Evolutionary conservation across 1,140 invertebrate species (phyloP).

Genomic region (Rhagoletis pomonella): DNA sequence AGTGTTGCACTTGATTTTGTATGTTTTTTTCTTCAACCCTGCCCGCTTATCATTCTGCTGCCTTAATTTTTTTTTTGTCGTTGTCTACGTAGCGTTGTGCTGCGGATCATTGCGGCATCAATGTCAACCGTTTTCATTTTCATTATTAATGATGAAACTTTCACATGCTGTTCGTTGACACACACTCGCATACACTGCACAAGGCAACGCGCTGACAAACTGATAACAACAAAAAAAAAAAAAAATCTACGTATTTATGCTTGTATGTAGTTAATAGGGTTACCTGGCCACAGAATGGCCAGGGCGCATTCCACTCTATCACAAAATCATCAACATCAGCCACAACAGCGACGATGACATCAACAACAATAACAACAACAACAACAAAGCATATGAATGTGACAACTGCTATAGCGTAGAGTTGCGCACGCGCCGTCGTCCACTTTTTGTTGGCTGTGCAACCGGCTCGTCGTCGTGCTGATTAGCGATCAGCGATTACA

Average conservation of each 20-base stretch:
- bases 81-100: constrained; percentile 1
- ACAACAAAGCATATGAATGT: not conserved
- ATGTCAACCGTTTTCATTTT: constrained; percentile 58
- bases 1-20: constrained; percentile 3
- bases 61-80: not conserved
- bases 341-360: not conserved
- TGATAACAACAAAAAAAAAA: not conserved
- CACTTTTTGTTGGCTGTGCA: not conserved
- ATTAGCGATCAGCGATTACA: constrained; percentile 52
- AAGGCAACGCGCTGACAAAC: not conserved
- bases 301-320: constrained; percentile 38
- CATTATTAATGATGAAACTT: constrained; percentile 57
- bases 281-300: not conserved
- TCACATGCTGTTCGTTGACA: constrained; percentile 37
- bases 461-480: constrained; percentile 22
- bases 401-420: not conserved
- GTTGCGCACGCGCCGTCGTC: constrained; percentile 28
- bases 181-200: no score
- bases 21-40: not conserved
- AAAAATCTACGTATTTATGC: no score
- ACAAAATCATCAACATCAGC: constrained; percentile 26
- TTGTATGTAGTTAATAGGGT: no score
- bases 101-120: constrained; percentile 51
- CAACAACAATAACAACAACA: not conserved
- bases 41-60: not conserved